A percentile compares a stretch with the other conserved stretches of the same genome.
These are phyloP conservation scores for Morpho achilles DNA, from an alignment of 2,888 invertebrate genomes.

Conservation along the genomic window DNA sequence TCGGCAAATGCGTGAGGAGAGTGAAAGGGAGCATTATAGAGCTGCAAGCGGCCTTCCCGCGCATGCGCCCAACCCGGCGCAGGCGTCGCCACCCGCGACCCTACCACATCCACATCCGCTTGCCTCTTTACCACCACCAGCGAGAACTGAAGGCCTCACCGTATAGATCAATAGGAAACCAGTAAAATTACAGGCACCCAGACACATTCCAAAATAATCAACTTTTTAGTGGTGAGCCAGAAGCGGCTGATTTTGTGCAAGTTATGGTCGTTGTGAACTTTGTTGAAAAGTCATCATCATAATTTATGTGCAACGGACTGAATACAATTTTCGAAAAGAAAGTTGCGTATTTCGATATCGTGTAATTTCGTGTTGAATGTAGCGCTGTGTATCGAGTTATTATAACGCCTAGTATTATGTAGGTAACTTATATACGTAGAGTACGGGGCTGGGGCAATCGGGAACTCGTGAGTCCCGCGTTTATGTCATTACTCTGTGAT, in stretches of 20 bases:
- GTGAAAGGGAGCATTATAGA: slow-evolving; percentile 66
- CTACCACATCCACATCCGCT: slow-evolving; percentile 57
- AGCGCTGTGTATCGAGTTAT: slow-evolving; percentile 63
- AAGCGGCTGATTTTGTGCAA: slow-evolving; percentile 26
- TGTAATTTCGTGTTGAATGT: slow-evolving; percentile 56
- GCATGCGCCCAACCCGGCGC: slow-evolving; percentile 63
- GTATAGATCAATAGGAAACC: slow-evolving; percentile 68
- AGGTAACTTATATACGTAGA: slow-evolving; percentile 70
- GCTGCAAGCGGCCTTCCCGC: slow-evolving; percentile 56
- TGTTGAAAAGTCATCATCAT: slow-evolving; percentile 45
- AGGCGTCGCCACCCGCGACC: slow-evolving; percentile 45
- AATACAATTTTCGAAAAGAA: too few relatives aligned
- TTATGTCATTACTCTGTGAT: slow-evolving; percentile 79
- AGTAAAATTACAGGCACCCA: slow-evolving; percentile 5
- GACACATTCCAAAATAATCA: slow-evolving; percentile 26
- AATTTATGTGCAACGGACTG: slow-evolving; percentile 49
- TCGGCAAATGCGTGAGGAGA: slow-evolving; percentile 72
- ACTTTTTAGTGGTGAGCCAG: slow-evolving; percentile 9
- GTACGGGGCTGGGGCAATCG: slow-evolving; percentile 77
- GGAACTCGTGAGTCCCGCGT: slow-evolving; percentile 68
- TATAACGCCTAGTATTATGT: slow-evolving; percentile 70
- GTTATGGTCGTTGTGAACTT: slow-evolving; percentile 25
- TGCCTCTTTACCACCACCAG: slow-evolving; percentile 80
- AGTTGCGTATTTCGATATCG: slow-evolving; percentile 36
- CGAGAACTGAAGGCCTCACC: slow-evolving; percentile 85